Evolutionary conservation across 1,140 invertebrate species (phyloP), one percentile per base, ranked within the genome.

Genomic region (Polyergus mexicanus): DNA sequence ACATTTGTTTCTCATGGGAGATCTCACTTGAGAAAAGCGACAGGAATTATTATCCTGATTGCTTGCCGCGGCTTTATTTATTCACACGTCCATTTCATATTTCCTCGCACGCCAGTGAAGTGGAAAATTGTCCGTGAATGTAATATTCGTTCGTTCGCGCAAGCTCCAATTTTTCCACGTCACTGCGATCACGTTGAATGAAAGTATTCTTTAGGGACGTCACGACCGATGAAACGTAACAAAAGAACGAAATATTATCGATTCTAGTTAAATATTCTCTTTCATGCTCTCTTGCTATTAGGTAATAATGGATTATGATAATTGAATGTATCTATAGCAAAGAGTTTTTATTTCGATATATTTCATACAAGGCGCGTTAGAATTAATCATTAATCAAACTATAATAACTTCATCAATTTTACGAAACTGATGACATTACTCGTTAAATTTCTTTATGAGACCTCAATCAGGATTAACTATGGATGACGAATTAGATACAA

Each of bases 101-200:
- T 77, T 65, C 11, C 51, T 71, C 28, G 28, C 44, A 41, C 13
- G 16, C 10, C 19, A 6, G 6, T 11, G 5, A 71, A 41, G 77
- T 71, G 47, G 65, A 80, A 80, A 80, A 80, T 80, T 41, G 47
- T 41, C 19, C 41, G 77, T 22, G 47, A 80, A 71, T 25, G 35
- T 41, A 80, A 80, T 54, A 38, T 80, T 68, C 47, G 51, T 65
- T 65, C 25, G 41, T 69, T 38, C 13, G 62, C 47, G 47, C 8
- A 47, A 71, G 68, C 47, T 71, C 8, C 58, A 77, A 25, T 80
- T 80, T 80, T 80, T 80, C 65, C 65, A 80, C 22, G 65, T 80
- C 44, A 71, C 44, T 80, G 77, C 65, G 10, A 69, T 58, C 32
- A 22, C 47, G 16, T 19, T 56, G 77, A 80, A 41, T 69, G 11